Percentiles rank a stretch among this genome's conserved stretches.
These are phyloP conservation scores for Gasterosteus aculeatus DNA, from an alignment of 2,113 vertebrate species.

Conservation along the genomic window DNA sequence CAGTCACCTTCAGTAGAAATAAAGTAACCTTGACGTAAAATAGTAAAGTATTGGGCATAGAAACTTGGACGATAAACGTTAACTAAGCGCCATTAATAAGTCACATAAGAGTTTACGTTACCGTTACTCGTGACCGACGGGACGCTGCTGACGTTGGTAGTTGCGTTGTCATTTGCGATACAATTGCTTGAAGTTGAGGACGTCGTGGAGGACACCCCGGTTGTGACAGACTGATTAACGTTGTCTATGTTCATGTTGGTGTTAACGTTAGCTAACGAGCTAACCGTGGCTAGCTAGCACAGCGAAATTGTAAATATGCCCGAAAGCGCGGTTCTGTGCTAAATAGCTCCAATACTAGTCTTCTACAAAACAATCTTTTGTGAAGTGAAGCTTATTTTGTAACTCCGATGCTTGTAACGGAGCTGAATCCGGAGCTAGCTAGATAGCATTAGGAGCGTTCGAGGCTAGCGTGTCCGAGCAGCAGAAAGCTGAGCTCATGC, in stretches of 20 bases:
- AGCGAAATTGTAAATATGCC: slow-evolving; percentile 4
- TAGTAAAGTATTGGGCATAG: neutral
- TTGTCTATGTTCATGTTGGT: slow-evolving; percentile 78
- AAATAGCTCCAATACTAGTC: neutral
- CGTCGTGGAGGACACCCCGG: slow-evolving; percentile 73
- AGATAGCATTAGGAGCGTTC: slow-evolving; percentile 8
- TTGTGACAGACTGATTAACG: slow-evolving; percentile 72
- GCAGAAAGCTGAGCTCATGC: slow-evolving; percentile 40
- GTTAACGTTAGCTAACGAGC: slow-evolving; percentile 41
- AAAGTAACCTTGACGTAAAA: neutral
- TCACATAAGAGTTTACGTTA: slow-evolving; percentile 20
- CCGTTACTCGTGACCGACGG: slow-evolving; percentile 73
- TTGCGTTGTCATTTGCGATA: slow-evolving; percentile 71
- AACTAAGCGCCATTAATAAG: neutral
- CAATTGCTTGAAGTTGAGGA: slow-evolving; percentile 78
- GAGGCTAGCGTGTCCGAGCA: neutral
- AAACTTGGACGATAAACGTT: neutral
- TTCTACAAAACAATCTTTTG: neutral
- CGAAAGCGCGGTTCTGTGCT: neutral
- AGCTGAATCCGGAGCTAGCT: neutral
- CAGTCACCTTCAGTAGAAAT: neutral
- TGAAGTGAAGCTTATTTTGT: neutral
- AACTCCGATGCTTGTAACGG: neutral
- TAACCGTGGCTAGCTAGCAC: slow-evolving; percentile 53
- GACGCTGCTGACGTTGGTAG: slow-evolving; percentile 72